Evolutionary conservation across 2,113 vertebrate genomes (phyloP), one percentile per base, ranked within the genome.

Genomic region (Podarcis muralis): DNA sequence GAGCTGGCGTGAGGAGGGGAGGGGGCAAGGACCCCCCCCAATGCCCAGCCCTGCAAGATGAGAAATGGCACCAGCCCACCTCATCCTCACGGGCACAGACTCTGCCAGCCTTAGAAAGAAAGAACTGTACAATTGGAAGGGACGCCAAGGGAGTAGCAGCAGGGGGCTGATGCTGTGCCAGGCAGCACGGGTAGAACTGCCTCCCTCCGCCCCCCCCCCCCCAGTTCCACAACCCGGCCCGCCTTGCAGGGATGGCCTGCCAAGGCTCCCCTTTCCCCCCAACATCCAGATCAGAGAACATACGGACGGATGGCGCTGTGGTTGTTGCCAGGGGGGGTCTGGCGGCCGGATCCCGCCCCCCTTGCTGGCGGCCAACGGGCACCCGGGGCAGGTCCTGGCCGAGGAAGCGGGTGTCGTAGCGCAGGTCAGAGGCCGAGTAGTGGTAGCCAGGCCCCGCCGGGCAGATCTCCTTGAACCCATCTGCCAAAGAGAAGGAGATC

Each of bases 361-460:
- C 83, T 1, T 91, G 94, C 25, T 94, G 93, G 43, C 92, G 95
- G 69, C 86, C 89, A 84, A 96, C 62, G 6, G 96, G 94, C n/a
- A 97, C 96, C 27, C 93, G 93, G 27, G 89, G 86, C 32, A 91
- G 95, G 57, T 96, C 96, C 57, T 93, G 95, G 37, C 97, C 95
- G 0, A 90, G 57, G 23, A 91, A 93, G 35, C 97, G 97, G 85
- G 97, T 98, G 91, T 94, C 97, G 90, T 98, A 96, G 82, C 97
- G 97, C 68, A 98, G 93, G 7, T 97, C 96, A 0, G 97, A 97
- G 35, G 98, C 95, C 0, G 98, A 98, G 93, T 98, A 99, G 81
- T 98, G 97, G 75, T 98, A 99, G 0, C 98, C 98, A 1, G 98
- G 98, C 3, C 98, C 98, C 0, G 98, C 98, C 0, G 98, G 98